A percentile compares a stretch with the other conserved stretches of the same genome.
Evolutionary conservation across 2,113 vertebrate genomes (phyloP).

Genomic region (Eulemur macaco): DNA sequence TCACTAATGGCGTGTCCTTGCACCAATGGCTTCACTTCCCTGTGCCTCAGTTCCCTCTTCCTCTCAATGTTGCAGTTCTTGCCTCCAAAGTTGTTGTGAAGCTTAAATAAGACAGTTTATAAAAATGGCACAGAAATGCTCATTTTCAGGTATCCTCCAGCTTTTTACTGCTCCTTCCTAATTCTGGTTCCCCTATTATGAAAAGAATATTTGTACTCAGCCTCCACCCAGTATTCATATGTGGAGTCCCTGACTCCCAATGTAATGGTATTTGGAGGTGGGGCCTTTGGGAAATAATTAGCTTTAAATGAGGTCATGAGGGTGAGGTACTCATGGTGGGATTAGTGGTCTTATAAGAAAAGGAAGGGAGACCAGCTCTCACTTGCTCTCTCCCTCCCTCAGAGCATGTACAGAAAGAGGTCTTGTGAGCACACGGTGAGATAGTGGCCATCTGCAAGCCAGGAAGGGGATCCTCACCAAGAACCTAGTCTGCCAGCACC

Average conservation of each 20-base stretch:
- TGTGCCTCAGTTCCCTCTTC: too few species aligned
- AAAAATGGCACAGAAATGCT: not conserved
- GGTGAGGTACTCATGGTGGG: fast-evolving
- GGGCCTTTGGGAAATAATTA: not conserved
- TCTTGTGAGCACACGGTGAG: not conserved
- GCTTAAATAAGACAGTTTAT: not conserved
- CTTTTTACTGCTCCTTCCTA: not conserved
- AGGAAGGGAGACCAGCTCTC: not conserved
- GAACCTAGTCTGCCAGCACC: not conserved
- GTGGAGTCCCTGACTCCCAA: not conserved
- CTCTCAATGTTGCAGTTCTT: not conserved
- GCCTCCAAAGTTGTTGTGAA: not conserved
- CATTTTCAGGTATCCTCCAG: not conserved
- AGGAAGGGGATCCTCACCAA: not conserved
- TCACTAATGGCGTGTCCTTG: not conserved
- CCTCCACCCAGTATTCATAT: fast-evolving
- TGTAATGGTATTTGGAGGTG: not conserved
- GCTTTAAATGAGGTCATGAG: not conserved
- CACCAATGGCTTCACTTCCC: not conserved
- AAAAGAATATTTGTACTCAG: not conserved
- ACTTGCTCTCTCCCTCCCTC: not conserved
- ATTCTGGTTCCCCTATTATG: not conserved
- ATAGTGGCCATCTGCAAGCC: not conserved
- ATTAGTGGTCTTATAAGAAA: not conserved
- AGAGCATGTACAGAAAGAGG: not conserved